Percentiles rank a stretch among this genome's conserved stretches.
Evolutionary conservation across 2,113 vertebrate genomes (phyloP).

Genomic region (Chaetops frenatus): DNA sequence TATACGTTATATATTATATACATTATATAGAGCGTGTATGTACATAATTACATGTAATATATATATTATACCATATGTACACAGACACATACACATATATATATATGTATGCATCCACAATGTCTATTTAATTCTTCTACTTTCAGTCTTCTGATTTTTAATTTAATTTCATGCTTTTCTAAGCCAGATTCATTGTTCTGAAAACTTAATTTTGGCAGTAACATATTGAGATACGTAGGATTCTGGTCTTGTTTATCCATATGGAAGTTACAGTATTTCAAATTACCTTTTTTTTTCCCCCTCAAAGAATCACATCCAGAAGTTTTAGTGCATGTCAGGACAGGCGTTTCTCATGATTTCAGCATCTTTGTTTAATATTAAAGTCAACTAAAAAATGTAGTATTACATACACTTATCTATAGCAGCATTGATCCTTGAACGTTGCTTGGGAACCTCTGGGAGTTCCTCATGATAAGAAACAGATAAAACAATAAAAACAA

Average conservation of each 20-base stretch:
- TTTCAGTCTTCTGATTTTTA: neutral
- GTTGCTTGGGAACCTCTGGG: neutral
- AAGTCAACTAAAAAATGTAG: neutral
- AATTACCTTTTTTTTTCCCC: neutral
- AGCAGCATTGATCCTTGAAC: neutral
- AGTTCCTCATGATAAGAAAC: neutral
- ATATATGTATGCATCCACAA: rapidly evolving
- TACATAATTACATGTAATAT: neutral
- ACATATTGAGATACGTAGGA: neutral
- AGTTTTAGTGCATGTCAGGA: neutral
- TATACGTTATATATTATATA: neutral
- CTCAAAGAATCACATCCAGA: neutral
- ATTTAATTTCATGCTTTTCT: neutral
- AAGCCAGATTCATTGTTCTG: neutral
- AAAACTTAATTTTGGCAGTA: neutral
- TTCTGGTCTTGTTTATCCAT: neutral
- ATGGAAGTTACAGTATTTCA: neutral
- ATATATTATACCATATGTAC: too few relatives aligned
- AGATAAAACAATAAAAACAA: neutral
- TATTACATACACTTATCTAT: neutral
- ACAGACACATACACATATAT: too few relatives aligned
- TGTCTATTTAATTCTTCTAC: neutral
- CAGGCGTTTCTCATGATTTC: neutral
- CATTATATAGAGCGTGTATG: too few relatives aligned
- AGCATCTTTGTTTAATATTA: neutral